A percentile compares a stretch with the other conserved stretches of the same genome.
Evolutionary conservation across 2,113 vertebrate genomes (phyloP).

Genomic region (Pagrus major): DNA sequence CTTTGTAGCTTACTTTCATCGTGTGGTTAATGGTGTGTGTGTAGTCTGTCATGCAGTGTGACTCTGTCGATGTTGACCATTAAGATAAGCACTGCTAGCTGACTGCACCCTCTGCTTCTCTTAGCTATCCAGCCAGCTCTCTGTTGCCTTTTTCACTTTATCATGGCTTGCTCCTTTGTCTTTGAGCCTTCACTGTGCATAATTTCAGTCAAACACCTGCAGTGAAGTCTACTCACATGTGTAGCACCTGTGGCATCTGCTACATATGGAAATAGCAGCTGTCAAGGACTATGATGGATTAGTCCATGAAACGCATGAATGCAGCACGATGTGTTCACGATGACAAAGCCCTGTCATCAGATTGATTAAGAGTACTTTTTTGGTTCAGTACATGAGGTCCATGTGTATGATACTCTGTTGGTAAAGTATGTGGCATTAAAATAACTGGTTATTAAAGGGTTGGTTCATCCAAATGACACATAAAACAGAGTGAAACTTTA

Average conservation of each 20-base stretch:
- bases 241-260: background rate
- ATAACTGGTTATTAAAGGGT: background rate
- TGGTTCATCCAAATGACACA: background rate
- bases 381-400: background rate
- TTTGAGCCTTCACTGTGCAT: background rate
- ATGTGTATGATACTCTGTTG: background rate
- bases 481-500: background rate
- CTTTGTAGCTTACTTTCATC: background rate
- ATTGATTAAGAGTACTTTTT: background rate
- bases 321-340: background rate
- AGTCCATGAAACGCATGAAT: constrained; percentile 12
- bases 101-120: background rate
- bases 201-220: background rate
- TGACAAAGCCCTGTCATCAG: background rate
- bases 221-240: background rate
- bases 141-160: background rate
- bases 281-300: constrained; percentile 35
- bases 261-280: constrained; percentile 20
- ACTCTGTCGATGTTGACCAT: background rate
- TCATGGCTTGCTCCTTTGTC: background rate
- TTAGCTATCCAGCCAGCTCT: background rate
- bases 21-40: background rate
- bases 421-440: background rate
- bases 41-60: background rate
- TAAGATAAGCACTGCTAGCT: background rate